A percentile compares a stretch with the other conserved stretches of the same genome.
Conservation (phyloP, 2,888 invertebrate genomes). For the Argyra leucocephala region DNA sequence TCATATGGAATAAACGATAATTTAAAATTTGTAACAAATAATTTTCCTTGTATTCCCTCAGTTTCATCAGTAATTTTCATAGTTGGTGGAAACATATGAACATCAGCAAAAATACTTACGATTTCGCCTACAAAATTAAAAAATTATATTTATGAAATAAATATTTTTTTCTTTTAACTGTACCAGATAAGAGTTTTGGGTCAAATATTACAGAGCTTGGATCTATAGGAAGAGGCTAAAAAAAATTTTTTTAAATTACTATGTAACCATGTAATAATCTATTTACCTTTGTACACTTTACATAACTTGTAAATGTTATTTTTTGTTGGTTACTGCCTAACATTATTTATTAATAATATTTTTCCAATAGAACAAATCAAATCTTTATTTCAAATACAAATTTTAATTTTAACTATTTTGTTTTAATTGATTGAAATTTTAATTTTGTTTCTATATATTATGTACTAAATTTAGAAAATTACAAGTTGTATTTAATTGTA, state of each 20-base stretch:
- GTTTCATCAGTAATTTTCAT: constrained; percentile 52
- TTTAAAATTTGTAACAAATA: constrained; percentile 88
- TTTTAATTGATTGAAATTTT: too few relatives aligned
- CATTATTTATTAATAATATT: too few relatives aligned
- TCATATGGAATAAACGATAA: constrained; percentile 71
- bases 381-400: too few relatives aligned
- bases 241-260: not conserved
- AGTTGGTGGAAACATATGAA: constrained; percentile 68
- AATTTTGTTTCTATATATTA: too few relatives aligned
- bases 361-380: too few relatives aligned
- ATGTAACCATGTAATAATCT: not conserved
- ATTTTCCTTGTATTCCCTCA: constrained; percentile 70
- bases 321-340: constrained; percentile 11
- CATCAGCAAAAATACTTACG: constrained; percentile 73
- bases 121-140: constrained; percentile 56
- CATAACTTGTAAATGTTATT: constrained; percentile 22
- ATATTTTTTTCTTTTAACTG: not conserved
- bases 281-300: constrained; percentile 21
- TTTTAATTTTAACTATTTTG: too few relatives aligned
- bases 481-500: too few relatives aligned
- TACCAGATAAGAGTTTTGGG: constrained; percentile 22
- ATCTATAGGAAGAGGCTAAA: constrained; percentile 7
- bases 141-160: not conserved
- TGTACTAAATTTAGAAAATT: too few relatives aligned
- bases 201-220: constrained; percentile 13